phyloP scores from a whole-genome alignment of 2,113 vertebrate species.

The Engraulis encrasicolus region DNA sequence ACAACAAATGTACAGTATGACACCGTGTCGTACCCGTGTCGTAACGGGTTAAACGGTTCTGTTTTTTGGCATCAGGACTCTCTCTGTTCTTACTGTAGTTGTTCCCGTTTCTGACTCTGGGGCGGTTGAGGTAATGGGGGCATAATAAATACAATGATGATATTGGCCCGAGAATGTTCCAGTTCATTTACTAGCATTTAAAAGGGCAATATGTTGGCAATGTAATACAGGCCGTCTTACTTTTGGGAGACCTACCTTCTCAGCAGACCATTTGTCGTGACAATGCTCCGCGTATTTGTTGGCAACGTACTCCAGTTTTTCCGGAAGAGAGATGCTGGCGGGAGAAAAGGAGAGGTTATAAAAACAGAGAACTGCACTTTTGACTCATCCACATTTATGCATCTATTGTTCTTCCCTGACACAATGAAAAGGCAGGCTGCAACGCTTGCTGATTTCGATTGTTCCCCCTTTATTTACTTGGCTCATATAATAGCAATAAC shows the following conservation, averaged over 20 bases:
- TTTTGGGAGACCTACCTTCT: slow-evolving; percentile 83
- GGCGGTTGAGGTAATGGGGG: background rate
- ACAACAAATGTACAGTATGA: too few species aligned
- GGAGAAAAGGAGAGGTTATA: slow-evolving; percentile 29
- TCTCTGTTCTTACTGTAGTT: too few species aligned
- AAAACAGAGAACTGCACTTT: background rate
- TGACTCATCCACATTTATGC: background rate
- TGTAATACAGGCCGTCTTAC: slow-evolving; percentile 2
- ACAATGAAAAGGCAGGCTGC: too few species aligned
- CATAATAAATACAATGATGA: background rate
- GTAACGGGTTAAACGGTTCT: too few species aligned
- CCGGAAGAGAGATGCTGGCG: slow-evolving; percentile 89
- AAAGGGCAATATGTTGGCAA: slow-evolving; percentile 29
- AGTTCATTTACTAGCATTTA: slow-evolving; percentile 29
- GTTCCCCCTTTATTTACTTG: background rate
- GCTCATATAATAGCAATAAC: too few species aligned
- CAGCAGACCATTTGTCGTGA: slow-evolving; percentile 96
- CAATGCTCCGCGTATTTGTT: slow-evolving; percentile 94
- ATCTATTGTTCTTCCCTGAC: background rate
- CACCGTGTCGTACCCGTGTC: too few species aligned
- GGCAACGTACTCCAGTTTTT: slow-evolving; percentile 92
- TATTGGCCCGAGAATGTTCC: background rate
- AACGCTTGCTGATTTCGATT: background rate
- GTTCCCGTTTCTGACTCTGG: too few species aligned
- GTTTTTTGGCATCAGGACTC: too few species aligned